These are phyloP conservation scores for Pentamera pediparva DNA, from an alignment of 53 echinoderm and acorn worm species.

Conservation along the genomic window DNA sequence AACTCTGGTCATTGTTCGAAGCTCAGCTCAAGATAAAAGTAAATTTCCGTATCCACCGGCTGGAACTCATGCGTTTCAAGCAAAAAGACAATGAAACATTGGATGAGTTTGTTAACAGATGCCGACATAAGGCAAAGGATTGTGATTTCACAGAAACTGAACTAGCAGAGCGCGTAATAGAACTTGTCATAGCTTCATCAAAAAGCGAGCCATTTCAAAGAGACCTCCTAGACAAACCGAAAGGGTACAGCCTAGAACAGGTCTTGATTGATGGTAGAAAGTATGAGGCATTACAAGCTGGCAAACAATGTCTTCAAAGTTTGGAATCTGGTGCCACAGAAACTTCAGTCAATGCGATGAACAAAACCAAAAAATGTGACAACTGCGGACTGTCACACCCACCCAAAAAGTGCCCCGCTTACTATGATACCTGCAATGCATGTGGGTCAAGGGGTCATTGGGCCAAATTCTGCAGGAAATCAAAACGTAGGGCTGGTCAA, in stretches of 20 bases:
- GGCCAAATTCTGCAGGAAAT: slow-evolving; percentile 23
- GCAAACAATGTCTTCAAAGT: slow-evolving; percentile 20
- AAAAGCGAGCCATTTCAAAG: background rate
- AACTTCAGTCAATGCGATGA: background rate
- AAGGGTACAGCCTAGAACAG: slow-evolving; percentile 6
- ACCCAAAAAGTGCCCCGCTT: slow-evolving; percentile 40
- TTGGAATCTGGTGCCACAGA: background rate
- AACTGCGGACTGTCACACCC: slow-evolving; percentile 35
- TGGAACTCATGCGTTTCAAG: slow-evolving; percentile 33
- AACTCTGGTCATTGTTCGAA: slow-evolving; percentile 32
- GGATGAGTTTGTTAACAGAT: slow-evolving; percentile 41
- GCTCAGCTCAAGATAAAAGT: slow-evolving; percentile 35
- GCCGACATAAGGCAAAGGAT: slow-evolving; percentile 24
- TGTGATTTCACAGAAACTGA: slow-evolving; percentile 22
- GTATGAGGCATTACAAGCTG: slow-evolving; percentile 18
- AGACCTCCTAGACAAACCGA: slow-evolving; percentile 24
- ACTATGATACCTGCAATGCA: slow-evolving; percentile 30
- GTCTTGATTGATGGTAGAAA: slow-evolving; percentile 1
- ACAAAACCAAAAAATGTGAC: slow-evolving; percentile 9
- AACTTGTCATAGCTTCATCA: slow-evolving; percentile 22
- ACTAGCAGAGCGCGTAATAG: slow-evolving; percentile 3
- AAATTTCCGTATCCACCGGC: slow-evolving; percentile 35
- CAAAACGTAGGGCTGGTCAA: slow-evolving; percentile 16
- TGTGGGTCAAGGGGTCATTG: slow-evolving; percentile 31
- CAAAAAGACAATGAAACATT: slow-evolving; percentile 20